Evolutionary conservation across 2,888 invertebrate genomes (phyloP).

Genomic region (Ischnus inquisitorius): DNA sequence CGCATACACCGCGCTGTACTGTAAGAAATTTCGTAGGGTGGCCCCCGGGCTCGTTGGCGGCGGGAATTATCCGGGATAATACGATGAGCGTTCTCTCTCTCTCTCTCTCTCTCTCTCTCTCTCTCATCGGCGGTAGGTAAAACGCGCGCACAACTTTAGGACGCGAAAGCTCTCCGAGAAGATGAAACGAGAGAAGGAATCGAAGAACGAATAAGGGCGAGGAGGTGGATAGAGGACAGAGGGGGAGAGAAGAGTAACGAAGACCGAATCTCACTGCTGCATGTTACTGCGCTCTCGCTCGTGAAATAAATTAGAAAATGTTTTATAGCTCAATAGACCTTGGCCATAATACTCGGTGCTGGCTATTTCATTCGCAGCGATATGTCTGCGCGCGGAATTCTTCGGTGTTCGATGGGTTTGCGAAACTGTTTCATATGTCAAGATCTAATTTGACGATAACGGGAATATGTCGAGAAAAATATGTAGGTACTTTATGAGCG

Average conservation of each 20-base stretch:
- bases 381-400: slow-evolving; percentile 17
- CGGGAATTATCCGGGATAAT: slow-evolving; percentile 71
- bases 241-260: slow-evolving; percentile 25
- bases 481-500: background rate
- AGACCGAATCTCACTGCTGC: slow-evolving; percentile 47
- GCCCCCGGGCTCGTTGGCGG: slow-evolving; percentile 64
- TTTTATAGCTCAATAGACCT: slow-evolving; percentile 66
- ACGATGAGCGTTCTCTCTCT: slow-evolving; percentile 71
- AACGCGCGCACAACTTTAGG: background rate
- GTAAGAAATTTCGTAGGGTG: slow-evolving; percentile 70
- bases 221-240: slow-evolving; percentile 33
- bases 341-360: slow-evolving; percentile 42
- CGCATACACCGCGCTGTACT: slow-evolving; percentile 66
- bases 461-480: background rate
- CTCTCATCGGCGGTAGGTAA: slow-evolving; percentile 71
- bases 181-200: slow-evolving; percentile 37
- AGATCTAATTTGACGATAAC: slow-evolving; percentile 4
- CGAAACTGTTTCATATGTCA: slow-evolving; percentile 28
- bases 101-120: slow-evolving; percentile 68
- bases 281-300: slow-evolving; percentile 42
- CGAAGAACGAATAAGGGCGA: slow-evolving; percentile 14
- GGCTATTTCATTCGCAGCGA: slow-evolving; percentile 30
- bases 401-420: background rate
- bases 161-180: slow-evolving; percentile 20
- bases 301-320: slow-evolving; percentile 66